phyloP scores from a whole-genome alignment of 2,797 vertebrate species.

The Catostomus latipinnis region DNA sequence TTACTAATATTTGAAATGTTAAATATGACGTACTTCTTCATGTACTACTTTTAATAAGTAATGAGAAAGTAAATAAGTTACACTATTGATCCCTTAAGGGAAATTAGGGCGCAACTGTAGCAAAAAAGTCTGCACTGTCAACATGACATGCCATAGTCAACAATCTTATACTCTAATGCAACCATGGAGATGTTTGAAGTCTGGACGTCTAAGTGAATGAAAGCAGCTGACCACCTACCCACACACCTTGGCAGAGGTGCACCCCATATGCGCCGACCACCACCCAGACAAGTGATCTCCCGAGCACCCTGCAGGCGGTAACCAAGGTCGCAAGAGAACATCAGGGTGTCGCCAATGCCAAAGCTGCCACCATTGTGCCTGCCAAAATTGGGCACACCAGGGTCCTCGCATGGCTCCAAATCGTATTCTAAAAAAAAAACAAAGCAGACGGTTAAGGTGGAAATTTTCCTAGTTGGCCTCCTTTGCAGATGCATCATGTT shows the following conservation, averaged over 20 bases:
- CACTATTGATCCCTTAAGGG: no score
- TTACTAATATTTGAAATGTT: no score
- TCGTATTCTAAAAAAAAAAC: constrained; percentile 83
- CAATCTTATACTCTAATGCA: constrained; percentile 34
- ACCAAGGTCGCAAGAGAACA: constrained; percentile 89
- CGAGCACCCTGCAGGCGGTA: constrained; percentile 91
- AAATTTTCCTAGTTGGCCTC: not conserved
- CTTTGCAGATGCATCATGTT: not conserved
- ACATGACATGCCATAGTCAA: no score
- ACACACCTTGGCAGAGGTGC: constrained; percentile 99
- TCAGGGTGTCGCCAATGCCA: constrained; percentile 89
- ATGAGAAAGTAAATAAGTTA: no score
- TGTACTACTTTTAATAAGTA: no score
- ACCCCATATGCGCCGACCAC: constrained; percentile 96
- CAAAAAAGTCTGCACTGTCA: no score
- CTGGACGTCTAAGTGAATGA: constrained; percentile 73
- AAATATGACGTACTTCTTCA: no score
- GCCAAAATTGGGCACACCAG: constrained; percentile 88
- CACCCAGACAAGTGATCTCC: constrained; percentile 93
- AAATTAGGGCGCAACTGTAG: no score
- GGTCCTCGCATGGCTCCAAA: constrained; percentile 94
- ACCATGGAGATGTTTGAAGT: constrained; percentile 22
- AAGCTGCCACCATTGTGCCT: constrained; percentile 86
- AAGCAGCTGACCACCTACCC: constrained; percentile 99
- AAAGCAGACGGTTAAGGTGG: not conserved